Conservation (phyloP, 1,140 invertebrate species). For the Drosophila subobscura region DNA sequence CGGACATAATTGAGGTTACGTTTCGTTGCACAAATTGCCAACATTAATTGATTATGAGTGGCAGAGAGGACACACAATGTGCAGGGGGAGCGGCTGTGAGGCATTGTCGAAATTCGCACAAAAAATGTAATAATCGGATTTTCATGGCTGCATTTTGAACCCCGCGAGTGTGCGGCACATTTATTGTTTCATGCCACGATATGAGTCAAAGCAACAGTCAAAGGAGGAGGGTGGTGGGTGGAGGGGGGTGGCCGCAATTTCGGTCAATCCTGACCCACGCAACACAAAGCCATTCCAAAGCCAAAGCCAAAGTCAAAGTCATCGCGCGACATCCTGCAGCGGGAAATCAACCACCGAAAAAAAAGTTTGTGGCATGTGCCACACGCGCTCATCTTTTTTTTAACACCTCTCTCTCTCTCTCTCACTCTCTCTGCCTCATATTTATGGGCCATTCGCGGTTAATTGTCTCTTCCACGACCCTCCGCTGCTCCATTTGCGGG, state of each 20-base stretch:
- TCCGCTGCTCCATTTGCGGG: slow-evolving; percentile 32
- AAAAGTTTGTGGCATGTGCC: slow-evolving; percentile 58
- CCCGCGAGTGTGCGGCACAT: slow-evolving; percentile 47
- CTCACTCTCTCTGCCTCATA: slow-evolving; percentile 63
- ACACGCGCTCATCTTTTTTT: slow-evolving; percentile 44
- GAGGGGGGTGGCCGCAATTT: slow-evolving; percentile 18
- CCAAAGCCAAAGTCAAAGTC: slow-evolving; percentile 33
- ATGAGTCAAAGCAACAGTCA: background rate
- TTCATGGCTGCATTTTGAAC: slow-evolving; percentile 68
- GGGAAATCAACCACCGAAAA: slow-evolving; percentile 62
- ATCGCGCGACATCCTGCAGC: slow-evolving; percentile 29
- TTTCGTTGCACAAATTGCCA: slow-evolving; percentile 78
- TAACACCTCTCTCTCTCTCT: slow-evolving; percentile 27
- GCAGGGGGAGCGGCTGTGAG: background rate
- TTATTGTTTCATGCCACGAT: slow-evolving; percentile 52
- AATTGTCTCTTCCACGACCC: slow-evolving; percentile 62
- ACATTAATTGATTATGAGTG: slow-evolving; percentile 75
- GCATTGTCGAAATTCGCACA: background rate
- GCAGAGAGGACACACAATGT: background rate
- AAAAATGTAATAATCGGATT: slow-evolving; percentile 73
- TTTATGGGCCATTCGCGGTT: slow-evolving; percentile 65
- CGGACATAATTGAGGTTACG: slow-evolving; percentile 81
- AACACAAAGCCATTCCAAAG: slow-evolving; percentile 22
- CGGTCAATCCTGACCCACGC: slow-evolving; percentile 62
- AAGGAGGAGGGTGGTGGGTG: too few relatives aligned